These are phyloP conservation scores for Alethe diademata DNA, from an alignment of 2,113 vertebrate genomes.

Conservation along the genomic window DNA sequence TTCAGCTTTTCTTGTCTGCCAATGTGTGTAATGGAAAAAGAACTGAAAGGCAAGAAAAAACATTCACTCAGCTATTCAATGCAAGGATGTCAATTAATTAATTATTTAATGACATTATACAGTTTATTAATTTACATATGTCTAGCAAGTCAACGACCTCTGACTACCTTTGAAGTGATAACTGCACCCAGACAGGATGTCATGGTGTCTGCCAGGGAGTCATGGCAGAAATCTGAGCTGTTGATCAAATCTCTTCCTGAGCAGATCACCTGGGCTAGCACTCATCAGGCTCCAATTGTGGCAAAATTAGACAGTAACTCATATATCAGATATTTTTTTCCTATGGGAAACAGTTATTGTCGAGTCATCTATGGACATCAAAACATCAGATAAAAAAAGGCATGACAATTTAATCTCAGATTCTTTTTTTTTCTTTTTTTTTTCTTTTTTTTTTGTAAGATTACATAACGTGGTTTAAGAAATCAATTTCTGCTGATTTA, in stretches of 20 bases:
- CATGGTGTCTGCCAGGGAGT: neutral
- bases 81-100: neutral
- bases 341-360: neutral
- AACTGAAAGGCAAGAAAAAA: neutral
- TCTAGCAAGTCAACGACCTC: neutral
- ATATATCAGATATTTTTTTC: neutral
- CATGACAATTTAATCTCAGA: neutral
- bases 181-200: neutral
- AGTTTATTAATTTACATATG: neutral
- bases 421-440: neutral
- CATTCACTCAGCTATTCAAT: neutral
- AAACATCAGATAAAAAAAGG: neutral
- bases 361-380: neutral
- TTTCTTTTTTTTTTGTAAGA: neutral
- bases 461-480: neutral
- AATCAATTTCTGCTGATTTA: neutral
- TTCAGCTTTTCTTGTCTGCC: neutral
- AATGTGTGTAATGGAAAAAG: neutral
- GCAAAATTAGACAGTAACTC: neutral
- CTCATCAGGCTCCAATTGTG: neutral
- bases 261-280: neutral
- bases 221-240: neutral
- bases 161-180: neutral
- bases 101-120: neutral
- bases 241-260: neutral